phyloP scores from a whole-genome alignment of 2,797 vertebrate species.

The Rhodeus uyekii region DNA sequence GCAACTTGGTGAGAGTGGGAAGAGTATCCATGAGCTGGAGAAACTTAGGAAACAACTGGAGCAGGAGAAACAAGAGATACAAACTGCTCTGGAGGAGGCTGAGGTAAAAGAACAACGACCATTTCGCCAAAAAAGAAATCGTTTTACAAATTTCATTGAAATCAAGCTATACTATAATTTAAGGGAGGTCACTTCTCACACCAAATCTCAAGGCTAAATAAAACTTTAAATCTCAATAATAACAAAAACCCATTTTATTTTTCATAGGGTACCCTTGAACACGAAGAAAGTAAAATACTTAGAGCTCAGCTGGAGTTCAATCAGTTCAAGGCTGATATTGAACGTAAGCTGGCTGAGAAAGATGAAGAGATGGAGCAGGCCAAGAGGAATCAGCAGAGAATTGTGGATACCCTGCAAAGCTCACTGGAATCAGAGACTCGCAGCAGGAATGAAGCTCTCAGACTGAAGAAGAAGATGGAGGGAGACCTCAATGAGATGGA shows the following conservation, averaged over 20 bases:
- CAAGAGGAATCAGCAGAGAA: constrained; percentile 79
- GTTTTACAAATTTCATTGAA: not conserved
- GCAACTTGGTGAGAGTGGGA: constrained; percentile 69
- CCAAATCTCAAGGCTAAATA: too few species aligned
- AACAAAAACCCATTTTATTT: not conserved
- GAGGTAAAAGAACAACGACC: constrained; percentile 51
- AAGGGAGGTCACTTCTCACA: not conserved
- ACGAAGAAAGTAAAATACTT: constrained; percentile 80
- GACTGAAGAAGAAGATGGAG: constrained; percentile 66
- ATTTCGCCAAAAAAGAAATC: not conserved
- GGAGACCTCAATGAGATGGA: constrained; percentile 83
- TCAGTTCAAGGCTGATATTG: constrained; percentile 77
- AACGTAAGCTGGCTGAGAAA: constrained; percentile 79
- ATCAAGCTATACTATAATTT: not conserved
- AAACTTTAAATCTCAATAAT: not conserved
- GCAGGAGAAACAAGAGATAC: constrained; percentile 78
- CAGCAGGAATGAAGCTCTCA: constrained; percentile 35
- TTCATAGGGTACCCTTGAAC: constrained; percentile 68
- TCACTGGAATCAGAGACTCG: constrained; percentile 67
- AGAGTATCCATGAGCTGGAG: constrained; percentile 73
- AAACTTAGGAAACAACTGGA: constrained; percentile 72
- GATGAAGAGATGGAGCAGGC: constrained; percentile 83
- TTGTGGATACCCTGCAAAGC: constrained; percentile 70
- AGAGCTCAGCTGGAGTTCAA: constrained; percentile 79
- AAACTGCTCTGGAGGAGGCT: constrained; percentile 71